Evolutionary conservation across 2,888 invertebrate species (phyloP), one percentile per base, ranked within the genome.

Genomic region (Ectemnius lituratus): DNA sequence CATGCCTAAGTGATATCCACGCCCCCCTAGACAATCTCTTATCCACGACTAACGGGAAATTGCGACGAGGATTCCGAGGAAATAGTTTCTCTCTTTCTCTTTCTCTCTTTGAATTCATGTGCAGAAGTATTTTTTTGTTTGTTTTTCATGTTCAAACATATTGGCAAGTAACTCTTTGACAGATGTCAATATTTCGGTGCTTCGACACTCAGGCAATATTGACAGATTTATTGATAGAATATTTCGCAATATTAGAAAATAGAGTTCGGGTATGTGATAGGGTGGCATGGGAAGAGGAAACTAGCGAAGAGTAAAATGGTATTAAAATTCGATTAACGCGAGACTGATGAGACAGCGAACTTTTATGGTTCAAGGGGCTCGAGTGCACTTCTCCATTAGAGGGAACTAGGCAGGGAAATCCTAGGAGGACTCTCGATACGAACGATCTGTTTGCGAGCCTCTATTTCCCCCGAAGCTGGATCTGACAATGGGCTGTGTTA

Each of bases 361-460:
- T 72, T 80, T 82, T 82, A 76, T 77, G 74, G 61, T 62, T 28
- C 67, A 67, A 70, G 49, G 68, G 62, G 63, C 60, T 83, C 73
- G 72, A 83, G 83, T 76, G 65, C 75, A 76, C 79, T 83, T 72
- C 62, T 67, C 64, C 62, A 37, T 37, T 37, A 37, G 37, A 37
- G 37, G 37, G 37, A 37, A 37, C 37, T 37, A 37, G 11, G 11
- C 37, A 37, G 37, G 37, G 11, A 37, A 73, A 66, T 66, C 76
- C 76, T 60, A 66, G 47, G 74, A 82, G 82, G 62, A 67, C 66
- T 67, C 82, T 82, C 74, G 73, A 78, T 71, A 68, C 64, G 69
- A 62, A 68, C 73, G 75, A 78, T 83, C 73, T 66, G 56, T 18
- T 67, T 14, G 52, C 61, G 57, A 46, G 2, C 45, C 5, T 16